Evolutionary conservation across 2,888 invertebrate species (phyloP).

Genomic region (Strigamia transsilvanica): DNA sequence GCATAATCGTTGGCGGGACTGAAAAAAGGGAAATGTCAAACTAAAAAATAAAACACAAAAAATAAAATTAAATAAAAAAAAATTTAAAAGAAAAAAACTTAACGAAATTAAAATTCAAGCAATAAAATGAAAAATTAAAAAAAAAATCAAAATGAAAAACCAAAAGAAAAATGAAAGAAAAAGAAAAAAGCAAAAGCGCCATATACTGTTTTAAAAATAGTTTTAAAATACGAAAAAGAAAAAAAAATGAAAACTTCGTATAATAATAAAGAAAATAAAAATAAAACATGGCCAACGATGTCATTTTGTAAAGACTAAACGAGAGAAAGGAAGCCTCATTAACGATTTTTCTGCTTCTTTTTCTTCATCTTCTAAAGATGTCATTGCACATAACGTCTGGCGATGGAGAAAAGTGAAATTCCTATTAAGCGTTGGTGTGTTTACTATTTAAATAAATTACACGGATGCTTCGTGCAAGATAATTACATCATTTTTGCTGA

Average conservation of each 20-base stretch:
- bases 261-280: neutral
- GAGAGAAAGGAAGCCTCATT: conserved; percentile 48
- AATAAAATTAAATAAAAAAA: neutral
- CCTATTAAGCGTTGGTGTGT: conserved; percentile 45
- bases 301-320: conserved; percentile 7
- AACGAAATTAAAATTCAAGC: no score
- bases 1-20: conserved; percentile 52
- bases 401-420: conserved; percentile 22
- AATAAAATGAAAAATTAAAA: no score
- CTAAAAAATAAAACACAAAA: neutral
- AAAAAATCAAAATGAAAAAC: no score
- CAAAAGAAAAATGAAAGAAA: neutral
- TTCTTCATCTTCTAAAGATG: conserved; percentile 6
- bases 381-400: conserved; percentile 41
- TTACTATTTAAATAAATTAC: conserved; percentile 49
- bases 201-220: neutral
- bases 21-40: conserved; percentile 49
- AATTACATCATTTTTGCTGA: conserved; percentile 49
- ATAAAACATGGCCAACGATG: conserved; percentile 32
- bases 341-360: neutral
- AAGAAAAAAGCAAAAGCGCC: neutral
- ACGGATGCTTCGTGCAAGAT: conserved; percentile 46
- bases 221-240: neutral
- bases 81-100: neutral
- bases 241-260: neutral